Base-by-base conservation (phyloP, 2,888 invertebrate species). In the Melanargia galathea region DNA sequence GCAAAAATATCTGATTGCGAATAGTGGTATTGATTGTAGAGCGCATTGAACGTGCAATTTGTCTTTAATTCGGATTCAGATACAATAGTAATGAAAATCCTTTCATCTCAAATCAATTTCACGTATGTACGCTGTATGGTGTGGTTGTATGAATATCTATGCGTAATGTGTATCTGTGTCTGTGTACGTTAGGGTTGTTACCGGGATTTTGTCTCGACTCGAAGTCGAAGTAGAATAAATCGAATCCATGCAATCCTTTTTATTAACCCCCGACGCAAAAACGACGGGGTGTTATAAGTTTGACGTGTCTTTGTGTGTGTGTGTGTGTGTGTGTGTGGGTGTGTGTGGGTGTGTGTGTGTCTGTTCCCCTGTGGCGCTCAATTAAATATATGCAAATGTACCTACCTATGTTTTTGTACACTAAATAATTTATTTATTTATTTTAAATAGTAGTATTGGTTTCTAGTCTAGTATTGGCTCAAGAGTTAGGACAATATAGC, bases 71-170 rank as follows among this genome's bases (percentile, higher is more conserved):
- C 73, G 74, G 73, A 74, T 71, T 68, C 70, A 67, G 69, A 71
- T 72, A 73, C 76, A 78, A 74, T 75, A 67, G 69, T 70, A 70
- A 71, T 72, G 74, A 69, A 70, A 72, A 73, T 70, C 75, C 78
- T 86, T 86, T 85, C 82, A 84, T 82, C 78, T 78, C 79, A 75
- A 84, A 85, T 85, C 81, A 83, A 69, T 84, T 83, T 83, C 79
- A 80, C 81, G 83, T 84, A 80, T 72, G 75, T 77, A 52, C 40
- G 38, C 7, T 30, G 57, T 26, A 11, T 43, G 59, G 57, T 64
- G 49, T 64, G 61, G 24, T 43, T 56, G 56, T 60, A 54, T 60
- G 52, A 33, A 51, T 60, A 22, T 20, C 20, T 46, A 35, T 26
- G 57, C 26, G 56, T 60, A 51, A 49, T 3, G 38, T 40, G 40